Evolutionary conservation across 2,797 vertebrate species (phyloP).

Genomic region (Prunella strophiata): DNA sequence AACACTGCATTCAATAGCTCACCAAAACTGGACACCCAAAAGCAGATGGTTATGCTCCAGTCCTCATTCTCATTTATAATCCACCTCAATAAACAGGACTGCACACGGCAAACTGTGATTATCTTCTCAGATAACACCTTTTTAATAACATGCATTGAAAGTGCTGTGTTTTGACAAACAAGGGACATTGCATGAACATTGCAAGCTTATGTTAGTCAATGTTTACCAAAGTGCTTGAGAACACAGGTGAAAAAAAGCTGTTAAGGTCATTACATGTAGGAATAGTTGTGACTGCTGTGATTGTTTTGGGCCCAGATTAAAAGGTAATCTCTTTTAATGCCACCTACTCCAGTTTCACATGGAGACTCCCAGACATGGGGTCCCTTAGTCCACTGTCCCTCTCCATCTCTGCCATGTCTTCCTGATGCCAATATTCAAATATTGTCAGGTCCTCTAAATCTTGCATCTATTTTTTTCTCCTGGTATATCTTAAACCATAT

Average conservation of each 20-base stretch:
- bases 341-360: neutral
- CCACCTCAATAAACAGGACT: neutral
- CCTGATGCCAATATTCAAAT: neutral
- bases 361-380: neutral
- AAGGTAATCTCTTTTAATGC: neutral
- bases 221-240: neutral
- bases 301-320: neutral
- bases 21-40: neutral
- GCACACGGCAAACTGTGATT: neutral
- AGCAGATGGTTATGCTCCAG: neutral
- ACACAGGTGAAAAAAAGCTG: neutral
- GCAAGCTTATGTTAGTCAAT: neutral
- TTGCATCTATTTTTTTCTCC: neutral
- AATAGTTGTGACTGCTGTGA: neutral
- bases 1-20: neutral
- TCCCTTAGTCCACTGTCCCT: neutral
- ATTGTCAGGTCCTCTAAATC: neutral
- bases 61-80: neutral
- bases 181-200: neutral
- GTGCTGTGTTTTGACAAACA: neutral
- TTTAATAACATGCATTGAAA: neutral
- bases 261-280: neutral
- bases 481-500: neutral
- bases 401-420: neutral
- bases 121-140: neutral